Evolutionary conservation across 53 echinoderm and acorn worm species (phyloP), one percentile per base, ranked within the genome.

Genomic region (Mesocentrotus franciscanus): DNA sequence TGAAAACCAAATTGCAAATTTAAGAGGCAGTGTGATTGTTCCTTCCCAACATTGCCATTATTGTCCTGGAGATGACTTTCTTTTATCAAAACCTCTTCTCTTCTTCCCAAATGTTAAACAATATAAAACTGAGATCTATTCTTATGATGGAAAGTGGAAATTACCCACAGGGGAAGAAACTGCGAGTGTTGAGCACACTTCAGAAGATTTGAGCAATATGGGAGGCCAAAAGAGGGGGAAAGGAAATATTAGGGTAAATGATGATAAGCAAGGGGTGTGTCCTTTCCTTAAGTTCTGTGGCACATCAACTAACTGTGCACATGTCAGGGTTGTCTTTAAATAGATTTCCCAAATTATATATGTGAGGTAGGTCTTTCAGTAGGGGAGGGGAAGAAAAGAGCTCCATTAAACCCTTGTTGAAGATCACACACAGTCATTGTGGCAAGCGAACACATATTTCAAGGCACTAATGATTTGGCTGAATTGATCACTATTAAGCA

Each of bases 231-330:
- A 60, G 56, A 49, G 30, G 60, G 90, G 60, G 9, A 90, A 90
- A 27, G 90, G 90, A 90, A 90, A 90, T 59, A 90, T 90, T 90
- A 90, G 60, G 29, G 60, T 49, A 90, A 60, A 90, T 59, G 90
- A 90, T 90, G 90, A 90, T 14, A 90, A 90, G 20, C 20, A 4
- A 60, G 60, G 89, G 90, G 90, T 90, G 90, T 90, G 90, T 60
- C 29, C 58, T 60, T 78, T 81, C 81, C 81, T 81, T n/a, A n/a
- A n/a, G n/a, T n/a, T 36, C 16, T 18, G 36, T 39, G 36, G 39
- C 18, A 81, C 42, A 81, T 81, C 81, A 18, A 17, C 81, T 81
- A 18, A 81, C 81, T 81, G 81, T 42, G 81, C 42, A 42, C 36
- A 81, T 39, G 81, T 81, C 81, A 81, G 81, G 42, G 36, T 81